These are phyloP conservation scores for Oceanodroma tethys DNA, from an alignment of 2,113 vertebrate species.

Conservation along the genomic window DNA sequence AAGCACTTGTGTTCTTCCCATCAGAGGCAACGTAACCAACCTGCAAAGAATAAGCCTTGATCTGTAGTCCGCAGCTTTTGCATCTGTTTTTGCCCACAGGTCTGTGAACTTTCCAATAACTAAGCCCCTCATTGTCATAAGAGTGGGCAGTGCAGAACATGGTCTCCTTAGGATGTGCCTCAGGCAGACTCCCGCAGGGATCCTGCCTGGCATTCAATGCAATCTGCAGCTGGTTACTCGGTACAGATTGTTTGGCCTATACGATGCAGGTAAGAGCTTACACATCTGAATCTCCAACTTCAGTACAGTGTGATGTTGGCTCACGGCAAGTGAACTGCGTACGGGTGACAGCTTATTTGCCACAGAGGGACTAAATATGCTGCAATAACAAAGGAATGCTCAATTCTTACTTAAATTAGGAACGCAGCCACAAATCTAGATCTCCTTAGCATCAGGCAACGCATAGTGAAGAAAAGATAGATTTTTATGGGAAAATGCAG, in stretches of 20 bases:
- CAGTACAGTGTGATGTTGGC: neutral
- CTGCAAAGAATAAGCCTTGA: neutral
- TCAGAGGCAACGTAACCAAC: neutral
- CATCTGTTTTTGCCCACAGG: neutral
- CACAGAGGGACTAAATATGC: neutral
- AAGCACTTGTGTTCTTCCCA: neutral
- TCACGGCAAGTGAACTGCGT: accelerated
- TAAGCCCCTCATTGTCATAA: neutral
- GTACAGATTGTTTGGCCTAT: neutral
- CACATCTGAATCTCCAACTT: neutral
- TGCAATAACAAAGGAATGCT: neutral
- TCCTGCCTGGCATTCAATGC: neutral
- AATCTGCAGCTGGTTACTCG: neutral
- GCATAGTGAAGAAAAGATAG: neutral
- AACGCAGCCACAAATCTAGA: neutral
- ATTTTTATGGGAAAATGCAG: neutral
- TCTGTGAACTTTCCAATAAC: neutral
- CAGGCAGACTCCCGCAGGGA: neutral
- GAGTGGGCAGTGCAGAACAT: neutral
- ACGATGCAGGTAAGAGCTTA: neutral
- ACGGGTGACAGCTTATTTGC: neutral
- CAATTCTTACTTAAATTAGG: neutral
- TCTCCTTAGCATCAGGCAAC: neutral
- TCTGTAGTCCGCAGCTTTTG: neutral
- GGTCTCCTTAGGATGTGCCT: neutral